phyloP scores from a whole-genome alignment of 2,113 vertebrate species.

The Mus musculus region GRCm39 chrX:168205501-168206000 shows the following conservation, averaged over 20 bases:
- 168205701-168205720: not conserved
- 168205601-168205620: not conserved
- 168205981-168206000: not conserved
- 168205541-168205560: not conserved
- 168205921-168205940: not conserved
- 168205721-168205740: not conserved
- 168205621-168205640: not conserved
- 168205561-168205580: conserved; percentile 10
- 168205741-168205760: not conserved
- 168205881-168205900: not conserved
- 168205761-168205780: conserved; percentile 21
- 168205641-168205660: conserved; percentile 4
- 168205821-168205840: not conserved
- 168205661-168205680: conserved; percentile 7
- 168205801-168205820: not conserved
- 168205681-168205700: not conserved
- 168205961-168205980: not conserved
- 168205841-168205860: not conserved
- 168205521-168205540: not conserved
- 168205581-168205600: conserved; percentile 22
- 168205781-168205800: not conserved
- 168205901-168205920: not conserved
- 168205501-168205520: not conserved
- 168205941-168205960: no score
- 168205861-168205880: conserved; percentile 11